Percentiles rank a stretch among this genome's conserved stretches.
phyloP scores from a whole-genome alignment of 2,888 invertebrate species.

The Fissipunctia ypsillon region DNA sequence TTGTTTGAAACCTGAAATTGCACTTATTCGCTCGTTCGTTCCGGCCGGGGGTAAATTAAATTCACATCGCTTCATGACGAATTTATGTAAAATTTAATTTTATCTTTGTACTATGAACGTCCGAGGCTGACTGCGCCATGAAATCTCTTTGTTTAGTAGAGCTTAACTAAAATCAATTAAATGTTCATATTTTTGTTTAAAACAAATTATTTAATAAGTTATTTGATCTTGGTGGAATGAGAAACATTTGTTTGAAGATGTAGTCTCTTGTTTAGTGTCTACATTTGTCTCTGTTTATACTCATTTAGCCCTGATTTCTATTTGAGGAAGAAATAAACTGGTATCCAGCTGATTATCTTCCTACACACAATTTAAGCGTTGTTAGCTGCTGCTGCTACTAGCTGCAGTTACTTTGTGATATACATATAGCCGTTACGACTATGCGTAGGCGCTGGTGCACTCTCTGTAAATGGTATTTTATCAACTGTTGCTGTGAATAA shows the following conservation, averaged over 20 bases:
- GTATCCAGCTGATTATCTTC: conserved; percentile 33
- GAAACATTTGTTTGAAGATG: background rate
- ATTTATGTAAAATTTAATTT: conserved; percentile 57
- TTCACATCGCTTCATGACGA: conserved; percentile 54
- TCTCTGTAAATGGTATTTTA: background rate
- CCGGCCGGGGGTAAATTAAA: conserved; percentile 55
- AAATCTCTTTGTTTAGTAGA: conserved; percentile 34
- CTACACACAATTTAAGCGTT: conserved; percentile 27
- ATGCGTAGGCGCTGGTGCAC: background rate
- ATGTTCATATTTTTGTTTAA: conserved; percentile 26
- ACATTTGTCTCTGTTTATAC: background rate
- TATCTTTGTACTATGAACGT: conserved; percentile 37
- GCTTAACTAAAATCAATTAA: conserved; percentile 27
- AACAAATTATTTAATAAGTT: background rate
- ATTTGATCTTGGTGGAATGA: background rate
- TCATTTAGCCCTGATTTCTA: conserved; percentile 9
- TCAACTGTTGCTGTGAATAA: background rate
- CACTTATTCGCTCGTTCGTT: conserved; percentile 64
- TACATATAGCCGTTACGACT: background rate
- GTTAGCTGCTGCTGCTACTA: background rate
- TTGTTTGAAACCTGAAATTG: conserved; percentile 67
- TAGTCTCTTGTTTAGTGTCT: background rate
- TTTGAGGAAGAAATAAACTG: conserved; percentile 51
- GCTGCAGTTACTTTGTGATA: conserved; percentile 12
- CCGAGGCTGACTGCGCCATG: conserved; percentile 10